These are phyloP conservation scores for Grus americana DNA, from an alignment of 2,113 vertebrate species.

Conservation along the genomic window DNA sequence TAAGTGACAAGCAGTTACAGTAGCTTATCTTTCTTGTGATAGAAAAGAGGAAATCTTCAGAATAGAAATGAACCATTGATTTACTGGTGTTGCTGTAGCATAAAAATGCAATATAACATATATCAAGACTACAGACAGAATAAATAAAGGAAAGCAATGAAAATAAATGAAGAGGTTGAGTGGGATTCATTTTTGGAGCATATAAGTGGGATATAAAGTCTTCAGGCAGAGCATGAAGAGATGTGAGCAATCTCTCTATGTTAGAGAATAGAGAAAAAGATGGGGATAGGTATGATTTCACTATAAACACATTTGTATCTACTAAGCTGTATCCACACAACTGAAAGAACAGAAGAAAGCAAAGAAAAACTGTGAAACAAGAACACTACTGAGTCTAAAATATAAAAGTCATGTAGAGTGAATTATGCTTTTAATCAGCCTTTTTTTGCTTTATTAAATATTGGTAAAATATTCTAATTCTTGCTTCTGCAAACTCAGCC, in stretches of 20 bases:
- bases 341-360: not conserved
- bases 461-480: not conserved
- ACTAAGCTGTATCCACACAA: not conserved
- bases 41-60: not conserved
- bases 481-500: not conserved
- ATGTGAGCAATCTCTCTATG: not conserved
- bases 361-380: not conserved
- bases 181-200: not conserved
- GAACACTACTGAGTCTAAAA: not conserved
- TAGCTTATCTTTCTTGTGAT: not conserved
- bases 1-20: not conserved
- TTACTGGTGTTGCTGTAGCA: not conserved
- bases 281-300: not conserved
- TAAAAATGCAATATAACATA: not conserved
- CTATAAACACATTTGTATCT: not conserved
- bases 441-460: not conserved
- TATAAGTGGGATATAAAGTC: not conserved
- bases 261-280: not conserved
- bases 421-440: not conserved
- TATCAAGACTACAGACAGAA: not conserved
- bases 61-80: not conserved
- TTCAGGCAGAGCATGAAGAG: not conserved
- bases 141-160: not conserved
- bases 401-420: accelerated
- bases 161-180: not conserved